Conservation (phyloP, 2,797 vertebrate genomes). For the Sternotherus odoratus region DNA sequence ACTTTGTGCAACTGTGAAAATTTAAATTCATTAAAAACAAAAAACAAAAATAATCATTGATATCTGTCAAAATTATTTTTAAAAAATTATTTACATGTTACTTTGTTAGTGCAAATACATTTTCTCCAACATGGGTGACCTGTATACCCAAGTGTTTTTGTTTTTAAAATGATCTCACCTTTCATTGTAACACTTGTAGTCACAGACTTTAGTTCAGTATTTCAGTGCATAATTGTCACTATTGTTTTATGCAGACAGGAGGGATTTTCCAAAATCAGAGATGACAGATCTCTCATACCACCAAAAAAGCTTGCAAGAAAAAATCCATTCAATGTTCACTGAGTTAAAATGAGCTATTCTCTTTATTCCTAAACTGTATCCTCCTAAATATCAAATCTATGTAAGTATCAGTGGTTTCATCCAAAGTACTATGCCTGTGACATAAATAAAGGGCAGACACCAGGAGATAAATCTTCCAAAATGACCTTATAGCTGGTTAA, state of each 20-base stretch:
- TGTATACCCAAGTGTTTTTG: neutral
- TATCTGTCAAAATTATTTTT: neutral
- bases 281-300: rapidly evolving
- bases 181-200: neutral
- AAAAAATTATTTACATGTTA: neutral
- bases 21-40: neutral
- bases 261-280: neutral
- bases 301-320: conserved; percentile 2
- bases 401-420: conserved; percentile 14
- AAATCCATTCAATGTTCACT: neutral
- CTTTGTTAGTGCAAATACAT: neutral
- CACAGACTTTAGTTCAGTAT: neutral
- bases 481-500: conserved; percentile 56
- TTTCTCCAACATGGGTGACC: neutral
- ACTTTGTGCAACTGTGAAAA: neutral
- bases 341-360: conserved; percentile 31
- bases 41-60: neutral
- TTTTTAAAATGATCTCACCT: neutral
- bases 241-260: neutral
- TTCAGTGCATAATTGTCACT: neutral
- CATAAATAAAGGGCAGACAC: conserved; percentile 32
- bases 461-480: conserved; percentile 52
- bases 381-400: conserved; percentile 30
- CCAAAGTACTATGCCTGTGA: neutral
- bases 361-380: conserved; percentile 36